Conservation (phyloP, 53 echinoderm and acorn worm species). For the Hippasteria phrygiana region DNA sequence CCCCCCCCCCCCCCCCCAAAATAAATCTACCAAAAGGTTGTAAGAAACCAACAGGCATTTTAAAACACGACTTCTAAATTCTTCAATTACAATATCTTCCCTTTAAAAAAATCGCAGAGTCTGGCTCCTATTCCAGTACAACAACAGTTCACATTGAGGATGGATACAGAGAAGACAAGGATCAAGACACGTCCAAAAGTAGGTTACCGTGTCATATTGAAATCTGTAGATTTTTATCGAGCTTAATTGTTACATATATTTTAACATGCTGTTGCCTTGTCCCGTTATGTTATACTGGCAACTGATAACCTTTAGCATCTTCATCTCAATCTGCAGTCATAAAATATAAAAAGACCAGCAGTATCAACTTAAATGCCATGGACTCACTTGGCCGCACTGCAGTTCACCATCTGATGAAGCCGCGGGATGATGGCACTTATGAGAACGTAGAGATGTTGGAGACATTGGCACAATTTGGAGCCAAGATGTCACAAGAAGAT, state of each 20-base stretch:
- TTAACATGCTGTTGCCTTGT: too few relatives aligned
- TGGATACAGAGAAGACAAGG: neutral
- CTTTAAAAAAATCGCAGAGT: neutral
- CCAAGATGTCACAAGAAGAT: slow-evolving; percentile 68
- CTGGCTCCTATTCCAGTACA: neutral
- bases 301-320: too few relatives aligned
- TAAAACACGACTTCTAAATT: neutral
- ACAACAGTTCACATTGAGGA: neutral
- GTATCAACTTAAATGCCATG: slow-evolving; percentile 54
- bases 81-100: neutral
- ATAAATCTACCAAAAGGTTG: too few relatives aligned
- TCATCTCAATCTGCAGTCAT: neutral
- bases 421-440: slow-evolving; percentile 83
- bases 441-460: slow-evolving; percentile 82
- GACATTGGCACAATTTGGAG: slow-evolving; percentile 65
- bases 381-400: slow-evolving; percentile 78
- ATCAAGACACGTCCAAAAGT: neutral
- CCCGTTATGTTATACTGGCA: too few relatives aligned
- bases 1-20: too few relatives aligned
- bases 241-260: too few relatives aligned
- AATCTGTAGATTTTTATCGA: too few relatives aligned
- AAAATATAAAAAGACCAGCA: slow-evolving; percentile 33
- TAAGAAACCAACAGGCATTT: neutral
- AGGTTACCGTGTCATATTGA: neutral
- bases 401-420: slow-evolving; percentile 79